Evolutionary conservation across 2,113 vertebrate genomes (phyloP).

Genomic region (Motacilla tschutschensis): DNA sequence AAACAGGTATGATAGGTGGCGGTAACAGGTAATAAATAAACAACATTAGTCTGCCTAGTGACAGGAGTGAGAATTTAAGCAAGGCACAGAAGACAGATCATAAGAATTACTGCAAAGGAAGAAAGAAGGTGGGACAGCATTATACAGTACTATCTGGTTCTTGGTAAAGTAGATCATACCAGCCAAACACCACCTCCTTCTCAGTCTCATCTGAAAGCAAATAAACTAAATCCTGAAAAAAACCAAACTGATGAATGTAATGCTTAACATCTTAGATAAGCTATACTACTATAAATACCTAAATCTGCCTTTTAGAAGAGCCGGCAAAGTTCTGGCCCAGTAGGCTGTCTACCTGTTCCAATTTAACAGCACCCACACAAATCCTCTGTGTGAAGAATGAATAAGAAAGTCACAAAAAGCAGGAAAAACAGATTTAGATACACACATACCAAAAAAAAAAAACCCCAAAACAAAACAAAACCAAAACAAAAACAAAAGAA

Average conservation of each 20-base stretch:
- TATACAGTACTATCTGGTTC: neutral
- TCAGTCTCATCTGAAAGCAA: neutral
- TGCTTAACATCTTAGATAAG: neutral
- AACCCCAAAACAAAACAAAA: neutral
- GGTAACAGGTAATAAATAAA: neutral
- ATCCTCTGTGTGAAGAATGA: neutral
- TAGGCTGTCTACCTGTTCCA: neutral
- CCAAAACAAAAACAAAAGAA: neutral
- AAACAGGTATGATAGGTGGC: neutral
- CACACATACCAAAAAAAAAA: neutral
- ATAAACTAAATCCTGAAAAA: neutral
- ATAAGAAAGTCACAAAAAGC: neutral
- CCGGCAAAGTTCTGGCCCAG: neutral
- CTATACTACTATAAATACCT: neutral
- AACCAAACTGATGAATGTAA: neutral
- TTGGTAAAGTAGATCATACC: neutral
- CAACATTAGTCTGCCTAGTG: neutral
- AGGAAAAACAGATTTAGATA: neutral
- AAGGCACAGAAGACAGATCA: neutral
- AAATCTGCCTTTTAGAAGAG: neutral
- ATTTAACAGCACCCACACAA: neutral
- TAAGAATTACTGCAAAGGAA: neutral
- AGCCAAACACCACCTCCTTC: neutral
- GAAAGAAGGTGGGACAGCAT: neutral
- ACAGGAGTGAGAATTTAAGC: neutral